phyloP scores from a whole-genome alignment of 2,888 invertebrate species.

The Drosophila kokeensis region DNA sequence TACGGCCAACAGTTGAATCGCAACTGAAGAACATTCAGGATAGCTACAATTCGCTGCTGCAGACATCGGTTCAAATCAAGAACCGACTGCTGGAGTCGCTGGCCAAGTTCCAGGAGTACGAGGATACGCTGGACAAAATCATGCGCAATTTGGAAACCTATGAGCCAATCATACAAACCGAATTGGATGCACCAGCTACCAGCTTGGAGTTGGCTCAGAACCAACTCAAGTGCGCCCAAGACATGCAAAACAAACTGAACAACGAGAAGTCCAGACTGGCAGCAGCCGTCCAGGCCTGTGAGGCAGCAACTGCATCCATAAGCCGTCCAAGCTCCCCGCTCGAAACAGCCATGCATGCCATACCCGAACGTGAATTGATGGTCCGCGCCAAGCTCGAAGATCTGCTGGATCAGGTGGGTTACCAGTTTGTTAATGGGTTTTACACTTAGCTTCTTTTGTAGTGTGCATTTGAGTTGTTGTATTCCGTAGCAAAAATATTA shows the following conservation, averaged over 20 bases:
- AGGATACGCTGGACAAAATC: slow-evolving; percentile 94
- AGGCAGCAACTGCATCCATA: slow-evolving; percentile 95
- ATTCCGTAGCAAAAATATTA: slow-evolving; percentile 3
- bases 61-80: slow-evolving; percentile 96
- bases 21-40: slow-evolving; percentile 96
- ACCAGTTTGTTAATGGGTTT: neutral
- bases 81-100: slow-evolving; percentile 94
- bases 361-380: slow-evolving; percentile 93
- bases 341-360: slow-evolving; percentile 93
- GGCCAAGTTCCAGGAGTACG: slow-evolving; percentile 96
- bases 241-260: slow-evolving; percentile 94
- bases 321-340: slow-evolving; percentile 95
- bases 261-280: slow-evolving; percentile 94
- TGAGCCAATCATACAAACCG: slow-evolving; percentile 91
- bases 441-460: neutral
- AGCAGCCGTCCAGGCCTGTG: slow-evolving; percentile 95
- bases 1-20: slow-evolving; percentile 92
- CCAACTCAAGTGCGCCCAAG: slow-evolving; percentile 90
- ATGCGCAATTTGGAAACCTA: slow-evolving; percentile 92
- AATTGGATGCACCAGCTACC: slow-evolving; percentile 90
- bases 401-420: slow-evolving; percentile 94
- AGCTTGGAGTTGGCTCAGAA: slow-evolving; percentile 90
- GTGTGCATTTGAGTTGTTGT: slow-evolving; percentile 17
- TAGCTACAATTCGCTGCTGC: slow-evolving; percentile 94
- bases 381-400: slow-evolving; percentile 95